A percentile compares a stretch with the other conserved stretches of the same genome.
These are phyloP conservation scores for Euura lappo DNA, from an alignment of 1,140 invertebrate species.

Conservation along the genomic window DNA sequence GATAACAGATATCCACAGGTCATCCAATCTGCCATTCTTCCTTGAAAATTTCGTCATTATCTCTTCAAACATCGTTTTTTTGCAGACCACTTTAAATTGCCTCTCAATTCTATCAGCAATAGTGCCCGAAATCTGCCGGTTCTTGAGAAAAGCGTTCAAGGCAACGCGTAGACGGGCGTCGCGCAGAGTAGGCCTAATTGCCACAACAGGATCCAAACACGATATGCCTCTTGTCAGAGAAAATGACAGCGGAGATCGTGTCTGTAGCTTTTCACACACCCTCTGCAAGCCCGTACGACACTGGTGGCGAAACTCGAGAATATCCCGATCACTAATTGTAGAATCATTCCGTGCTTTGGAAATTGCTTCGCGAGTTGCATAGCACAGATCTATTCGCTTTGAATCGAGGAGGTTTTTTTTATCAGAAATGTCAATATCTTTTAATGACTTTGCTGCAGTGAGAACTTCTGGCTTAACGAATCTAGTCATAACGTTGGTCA, in stretches of 20 bases:
- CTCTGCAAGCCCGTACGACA: slow-evolving; percentile 18
- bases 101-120: slow-evolving; percentile 18
- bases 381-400: slow-evolving; percentile 19
- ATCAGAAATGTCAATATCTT: slow-evolving; percentile 10
- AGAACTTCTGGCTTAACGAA: slow-evolving; percentile 22
- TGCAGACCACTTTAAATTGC: slow-evolving; percentile 16
- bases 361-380: slow-evolving; percentile 17
- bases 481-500: slow-evolving; percentile 19
- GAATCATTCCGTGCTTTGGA: slow-evolving; percentile 8
- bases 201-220: slow-evolving; percentile 19
- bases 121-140: slow-evolving; percentile 15
- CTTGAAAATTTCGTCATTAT: slow-evolving; percentile 13
- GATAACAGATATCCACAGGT: slow-evolving; percentile 14
- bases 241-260: slow-evolving; percentile 16
- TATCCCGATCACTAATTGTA: slow-evolving; percentile 17
- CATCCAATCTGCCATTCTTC: slow-evolving; percentile 13
- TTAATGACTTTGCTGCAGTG: slow-evolving; percentile 6
- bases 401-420: slow-evolving; percentile 20
- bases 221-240: slow-evolving; percentile 18
- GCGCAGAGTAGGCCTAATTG: background rate
- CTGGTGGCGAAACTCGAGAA: slow-evolving; percentile 18
- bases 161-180: slow-evolving; percentile 15
- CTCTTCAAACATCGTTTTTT: slow-evolving; percentile 17
- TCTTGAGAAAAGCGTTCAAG: slow-evolving; percentile 12
- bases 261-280: slow-evolving; percentile 13